Conservation (phyloP, 2,797 vertebrate genomes). For the Hemibagrus guttatus region DNA sequence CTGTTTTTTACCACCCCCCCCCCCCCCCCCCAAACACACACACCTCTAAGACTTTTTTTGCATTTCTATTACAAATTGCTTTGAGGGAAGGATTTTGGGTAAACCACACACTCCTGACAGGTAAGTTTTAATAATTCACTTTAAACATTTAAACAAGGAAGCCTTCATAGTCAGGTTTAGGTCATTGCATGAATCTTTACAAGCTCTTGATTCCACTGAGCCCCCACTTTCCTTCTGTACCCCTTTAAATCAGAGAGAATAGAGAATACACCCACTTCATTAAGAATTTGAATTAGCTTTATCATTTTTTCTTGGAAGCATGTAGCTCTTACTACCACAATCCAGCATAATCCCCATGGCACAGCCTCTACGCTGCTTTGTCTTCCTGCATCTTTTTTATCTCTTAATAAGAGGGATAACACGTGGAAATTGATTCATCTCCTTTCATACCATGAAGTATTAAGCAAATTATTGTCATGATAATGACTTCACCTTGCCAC, state of each 20-base stretch:
- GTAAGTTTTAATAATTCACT: constrained; percentile 52
- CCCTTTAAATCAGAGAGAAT: constrained; percentile 25
- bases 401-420: constrained; percentile 58
- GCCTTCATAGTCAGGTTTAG: neutral
- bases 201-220: neutral
- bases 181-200: neutral
- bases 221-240: neutral
- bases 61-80: constrained; percentile 4
- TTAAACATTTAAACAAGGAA: constrained; percentile 43
- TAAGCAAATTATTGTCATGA: constrained; percentile 67
- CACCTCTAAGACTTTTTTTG: constrained; percentile 17
- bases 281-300: constrained; percentile 63
- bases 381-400: constrained; percentile 53
- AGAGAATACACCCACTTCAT: constrained; percentile 52
- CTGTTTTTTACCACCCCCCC: neutral
- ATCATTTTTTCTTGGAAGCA: constrained; percentile 59
- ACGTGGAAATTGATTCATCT: constrained; percentile 64
- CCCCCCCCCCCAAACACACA: too few relatives aligned
- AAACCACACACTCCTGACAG: constrained; percentile 36
- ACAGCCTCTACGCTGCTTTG: constrained; percentile 43
- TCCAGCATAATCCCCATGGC: constrained; percentile 51
- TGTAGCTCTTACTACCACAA: constrained; percentile 47
- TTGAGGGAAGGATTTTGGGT: constrained; percentile 1
- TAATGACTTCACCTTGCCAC: constrained; percentile 64
- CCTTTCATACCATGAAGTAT: constrained; percentile 59